Percentiles rank a stretch among this genome's conserved stretches.
phyloP scores from a whole-genome alignment of 1,140 invertebrate genomes.

The Anagrus nilaparvatae region DNA sequence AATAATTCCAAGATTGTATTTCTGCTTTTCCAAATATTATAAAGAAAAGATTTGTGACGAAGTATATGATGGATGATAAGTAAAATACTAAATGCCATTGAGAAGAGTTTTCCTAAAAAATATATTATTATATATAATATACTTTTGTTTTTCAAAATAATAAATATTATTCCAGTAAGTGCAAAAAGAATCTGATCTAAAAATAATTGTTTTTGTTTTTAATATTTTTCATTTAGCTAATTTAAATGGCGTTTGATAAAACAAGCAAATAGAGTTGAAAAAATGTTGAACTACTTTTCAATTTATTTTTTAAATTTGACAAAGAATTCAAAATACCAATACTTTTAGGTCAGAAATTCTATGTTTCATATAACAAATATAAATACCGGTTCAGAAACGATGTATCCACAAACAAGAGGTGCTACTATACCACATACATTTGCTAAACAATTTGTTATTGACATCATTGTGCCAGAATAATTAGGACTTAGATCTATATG shows the following conservation, averaged over 20 bases:
- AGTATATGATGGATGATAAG: slow-evolving; percentile 42
- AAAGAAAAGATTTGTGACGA: slow-evolving; percentile 43
- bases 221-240: too few relatives aligned
- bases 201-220: too few relatives aligned
- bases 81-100: slow-evolving; percentile 51
- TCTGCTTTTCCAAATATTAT: slow-evolving; percentile 37
- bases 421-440: slow-evolving; percentile 51
- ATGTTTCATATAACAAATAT: neutral
- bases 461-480: slow-evolving; percentile 53
- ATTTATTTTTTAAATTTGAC: too few relatives aligned
- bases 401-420: slow-evolving; percentile 42
- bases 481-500: slow-evolving; percentile 59
- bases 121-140: neutral
- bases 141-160: neutral
- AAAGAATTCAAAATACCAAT: too few relatives aligned
- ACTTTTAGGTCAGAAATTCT: neutral
- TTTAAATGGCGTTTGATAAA: too few relatives aligned
- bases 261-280: too few relatives aligned
- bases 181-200: too few relatives aligned
- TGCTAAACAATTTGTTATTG: slow-evolving; percentile 53
- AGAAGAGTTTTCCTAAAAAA: slow-evolving; percentile 33
- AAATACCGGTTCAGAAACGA: slow-evolving; percentile 35
- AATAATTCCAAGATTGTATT: slow-evolving; percentile 36
- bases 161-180: neutral
- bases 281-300: too few relatives aligned